phyloP scores from a whole-genome alignment of 2,888 invertebrate genomes.

The Caenorhabditis parvicauda region DNA sequence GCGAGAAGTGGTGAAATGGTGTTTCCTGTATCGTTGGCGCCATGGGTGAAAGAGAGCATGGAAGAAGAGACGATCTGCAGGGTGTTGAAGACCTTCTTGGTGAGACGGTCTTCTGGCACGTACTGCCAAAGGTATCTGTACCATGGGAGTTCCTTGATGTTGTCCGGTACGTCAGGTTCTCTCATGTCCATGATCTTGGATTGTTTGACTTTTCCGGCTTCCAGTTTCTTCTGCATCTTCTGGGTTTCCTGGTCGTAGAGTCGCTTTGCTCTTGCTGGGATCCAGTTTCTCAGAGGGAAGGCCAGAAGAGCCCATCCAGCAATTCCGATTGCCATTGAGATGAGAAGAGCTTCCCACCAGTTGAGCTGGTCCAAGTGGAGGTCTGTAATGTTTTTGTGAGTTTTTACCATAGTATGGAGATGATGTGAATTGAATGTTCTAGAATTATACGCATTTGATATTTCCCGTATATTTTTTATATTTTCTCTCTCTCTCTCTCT shows the following conservation, averaged over 20 bases:
- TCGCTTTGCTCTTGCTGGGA: conserved; percentile 26
- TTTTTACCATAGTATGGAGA: no score
- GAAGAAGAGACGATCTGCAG: conserved; percentile 92
- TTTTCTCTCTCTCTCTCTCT: no score
- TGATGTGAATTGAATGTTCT: no score
- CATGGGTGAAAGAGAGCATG: conserved; percentile 95
- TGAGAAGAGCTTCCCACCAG: conserved; percentile 26
- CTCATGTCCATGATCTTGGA: conserved; percentile 31
- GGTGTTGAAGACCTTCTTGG: conserved; percentile 67
- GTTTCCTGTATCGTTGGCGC: conserved; percentile 74
- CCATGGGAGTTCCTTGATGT: conserved; percentile 36
- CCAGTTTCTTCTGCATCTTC: conserved; percentile 26
- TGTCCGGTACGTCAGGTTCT: conserved; percentile 27
- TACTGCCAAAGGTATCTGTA: conserved; percentile 40
- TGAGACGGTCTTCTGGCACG: conserved; percentile 39
- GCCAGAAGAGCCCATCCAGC: conserved; percentile 28
- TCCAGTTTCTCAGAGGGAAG: conserved; percentile 35
- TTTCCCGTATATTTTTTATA: no score
- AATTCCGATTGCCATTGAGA: conserved; percentile 28
- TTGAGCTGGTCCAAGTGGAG: conserved; percentile 40
- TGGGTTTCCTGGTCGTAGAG: conserved; percentile 26
- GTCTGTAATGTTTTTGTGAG: conserved; percentile 25
- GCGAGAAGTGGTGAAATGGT: conserved; percentile 52
- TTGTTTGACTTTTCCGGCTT: conserved; percentile 21
- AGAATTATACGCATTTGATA: no score